phyloP scores from a whole-genome alignment of 2,797 vertebrate genomes.

The Lacerta bilineata region DNA sequence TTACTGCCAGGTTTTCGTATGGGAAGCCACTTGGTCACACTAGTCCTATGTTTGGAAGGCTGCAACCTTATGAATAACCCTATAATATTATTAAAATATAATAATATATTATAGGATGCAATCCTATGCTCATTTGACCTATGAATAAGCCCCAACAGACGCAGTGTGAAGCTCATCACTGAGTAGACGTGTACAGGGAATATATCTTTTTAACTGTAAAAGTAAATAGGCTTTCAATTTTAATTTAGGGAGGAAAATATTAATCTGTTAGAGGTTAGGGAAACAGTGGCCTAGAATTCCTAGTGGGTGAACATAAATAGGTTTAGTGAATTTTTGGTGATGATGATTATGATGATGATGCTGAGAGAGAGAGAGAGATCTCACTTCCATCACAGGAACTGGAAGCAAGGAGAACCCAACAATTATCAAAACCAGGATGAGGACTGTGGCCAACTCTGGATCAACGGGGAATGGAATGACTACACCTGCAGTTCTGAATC shows the following conservation, averaged over 20 bases:
- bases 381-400: conserved; percentile 35
- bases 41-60: not conserved
- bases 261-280: not conserved
- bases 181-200: too few relatives aligned
- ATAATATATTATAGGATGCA: too few relatives aligned
- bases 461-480: conserved; percentile 61
- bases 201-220: too few relatives aligned
- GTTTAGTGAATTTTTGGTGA: not conserved
- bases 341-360: too few relatives aligned
- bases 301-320: not conserved
- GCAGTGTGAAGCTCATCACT: too few relatives aligned
- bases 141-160: too few relatives aligned
- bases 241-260: too few relatives aligned
- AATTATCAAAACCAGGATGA: not conserved
- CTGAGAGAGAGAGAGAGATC: not conserved
- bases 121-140: too few relatives aligned
- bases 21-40: not conserved
- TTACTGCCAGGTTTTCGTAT: not conserved
- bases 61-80: not conserved
- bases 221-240: too few relatives aligned
- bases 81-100: too few relatives aligned
- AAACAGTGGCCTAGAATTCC: not conserved
- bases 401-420: conserved; percentile 56
- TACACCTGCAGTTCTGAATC: conserved; percentile 22
- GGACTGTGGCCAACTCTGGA: conserved; percentile 59